Conservation (phyloP, 2,113 vertebrate species). For the Esox niger region DNA sequence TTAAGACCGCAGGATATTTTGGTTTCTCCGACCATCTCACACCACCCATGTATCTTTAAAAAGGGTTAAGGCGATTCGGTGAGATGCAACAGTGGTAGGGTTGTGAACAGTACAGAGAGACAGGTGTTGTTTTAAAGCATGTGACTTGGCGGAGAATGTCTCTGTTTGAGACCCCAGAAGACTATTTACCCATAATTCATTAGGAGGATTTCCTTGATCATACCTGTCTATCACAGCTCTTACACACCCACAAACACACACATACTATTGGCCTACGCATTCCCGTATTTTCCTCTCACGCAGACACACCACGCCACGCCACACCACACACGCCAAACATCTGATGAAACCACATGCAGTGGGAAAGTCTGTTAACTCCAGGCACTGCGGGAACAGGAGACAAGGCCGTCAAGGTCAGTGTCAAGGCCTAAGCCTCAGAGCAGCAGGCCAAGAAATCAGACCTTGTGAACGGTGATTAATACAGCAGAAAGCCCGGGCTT, state of each 20-base stretch:
- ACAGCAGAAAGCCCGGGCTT: constrained; percentile 56
- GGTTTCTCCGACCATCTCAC: not conserved
- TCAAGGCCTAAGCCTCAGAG: constrained; percentile 46
- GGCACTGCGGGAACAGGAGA: constrained; percentile 1
- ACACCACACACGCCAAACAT: not conserved
- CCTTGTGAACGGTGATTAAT: constrained; percentile 57
- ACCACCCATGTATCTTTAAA: not conserved
- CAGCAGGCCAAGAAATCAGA: constrained; percentile 63
- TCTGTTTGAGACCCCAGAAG: not conserved
- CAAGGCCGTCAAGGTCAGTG: constrained; percentile 29
- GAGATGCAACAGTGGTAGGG: too few species aligned
- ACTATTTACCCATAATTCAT: constrained; percentile 50
- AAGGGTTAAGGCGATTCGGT: not conserved
- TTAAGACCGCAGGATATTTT: not conserved
- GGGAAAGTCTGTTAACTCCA: not conserved
- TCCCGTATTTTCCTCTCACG: constrained; percentile 26
- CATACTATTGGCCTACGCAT: not conserved
- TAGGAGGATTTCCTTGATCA: constrained; percentile 69
- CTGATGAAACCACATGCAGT: constrained; percentile 41
- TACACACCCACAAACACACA: not conserved
- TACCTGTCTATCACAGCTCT: constrained; percentile 50
- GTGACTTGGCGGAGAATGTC: constrained; percentile 36
- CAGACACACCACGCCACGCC: constrained; percentile 36
- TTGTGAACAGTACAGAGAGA: not conserved
- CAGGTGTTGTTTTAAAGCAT: not conserved